These are phyloP conservation scores for Erebia epiphron DNA, from an alignment of 2,888 invertebrate genomes.

Conservation along the genomic window DNA sequence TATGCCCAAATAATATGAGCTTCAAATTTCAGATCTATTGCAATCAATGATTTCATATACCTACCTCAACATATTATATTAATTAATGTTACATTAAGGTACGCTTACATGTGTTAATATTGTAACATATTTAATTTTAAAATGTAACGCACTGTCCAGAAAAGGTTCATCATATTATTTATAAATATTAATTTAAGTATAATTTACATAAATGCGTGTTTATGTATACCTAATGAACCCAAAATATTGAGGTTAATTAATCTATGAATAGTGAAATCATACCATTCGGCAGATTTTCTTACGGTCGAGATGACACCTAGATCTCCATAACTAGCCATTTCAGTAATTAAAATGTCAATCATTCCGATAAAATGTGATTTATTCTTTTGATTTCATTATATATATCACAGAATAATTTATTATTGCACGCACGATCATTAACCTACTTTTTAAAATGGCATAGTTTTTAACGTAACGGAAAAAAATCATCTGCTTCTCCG, in stretches of 20 bases:
- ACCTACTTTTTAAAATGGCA: not conserved
- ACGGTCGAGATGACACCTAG: too few species aligned
- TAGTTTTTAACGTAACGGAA: not conserved
- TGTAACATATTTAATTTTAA: too few species aligned
- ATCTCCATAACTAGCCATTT: not conserved
- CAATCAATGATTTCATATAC: too few species aligned
- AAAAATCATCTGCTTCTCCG: not conserved
- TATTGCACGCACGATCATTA: not conserved
- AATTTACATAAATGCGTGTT: not conserved
- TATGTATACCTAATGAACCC: not conserved
- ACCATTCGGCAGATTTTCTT: too few species aligned
- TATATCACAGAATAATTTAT: not conserved
- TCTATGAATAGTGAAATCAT: not conserved
- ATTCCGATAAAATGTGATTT: not conserved
- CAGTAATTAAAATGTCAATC: not conserved
- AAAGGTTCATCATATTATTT: too few species aligned
- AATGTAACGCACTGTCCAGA: too few species aligned
- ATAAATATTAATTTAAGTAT: not conserved
- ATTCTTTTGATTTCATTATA: not conserved
- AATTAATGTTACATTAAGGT: too few species aligned
- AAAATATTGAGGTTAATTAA: not conserved
- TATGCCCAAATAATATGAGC: too few species aligned
- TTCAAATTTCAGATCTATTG: too few species aligned
- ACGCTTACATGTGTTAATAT: too few species aligned
- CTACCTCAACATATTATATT: too few species aligned